Base-by-base conservation (phyloP, 2,888 invertebrate genomes). In the Actias luna region DNA sequence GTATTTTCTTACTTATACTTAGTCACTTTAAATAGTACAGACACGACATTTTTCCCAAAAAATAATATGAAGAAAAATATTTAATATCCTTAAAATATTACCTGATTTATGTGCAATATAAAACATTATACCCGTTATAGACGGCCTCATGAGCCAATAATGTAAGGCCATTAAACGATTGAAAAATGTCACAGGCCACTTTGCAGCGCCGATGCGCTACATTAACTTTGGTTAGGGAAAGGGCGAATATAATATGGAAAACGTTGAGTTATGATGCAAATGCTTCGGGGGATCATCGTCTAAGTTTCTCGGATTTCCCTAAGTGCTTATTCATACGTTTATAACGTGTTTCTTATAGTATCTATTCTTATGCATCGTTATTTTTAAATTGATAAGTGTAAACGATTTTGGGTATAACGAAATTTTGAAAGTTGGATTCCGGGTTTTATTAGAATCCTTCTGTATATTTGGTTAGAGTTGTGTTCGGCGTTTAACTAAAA, bases 161-260 rank as follows among this genome's bases (percentile, higher is more conserved):
- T 77, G 79, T 69, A 74, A 72, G 72, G 69, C 83, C 83, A 83
- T 84, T 83, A 83, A 77, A 75, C 83, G 79, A 83, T 84, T 84
- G 83, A 84, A 85, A 84, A 85, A 85, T 83, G 83, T 84, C 85
- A 79, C 80, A 77, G 77, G 76, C 79, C 81, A 83, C 81, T 82
- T 83, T 82, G 76, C 79, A 77, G 76, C 78, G 74, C 76, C 79
- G 80, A 77, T 79, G 80, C 79, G 82, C 80, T 72, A 83, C 84
- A 83, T 84, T 83, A 81, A 68, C 72, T 73, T 67, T 66, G 63
- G 72, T 68, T 75, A 65, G 67, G 65, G 67, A 73, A 77, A 68
- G 69, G 69, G 55, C 55, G 55, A 71, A 72, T 74, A 68, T 71
- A 75, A 67, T 75, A 73, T 75, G 74, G 71, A 70, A 75, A 74